Evolutionary conservation across 2,888 invertebrate genomes (phyloP).

Genomic region (Caenorhabditis sinica): DNA sequence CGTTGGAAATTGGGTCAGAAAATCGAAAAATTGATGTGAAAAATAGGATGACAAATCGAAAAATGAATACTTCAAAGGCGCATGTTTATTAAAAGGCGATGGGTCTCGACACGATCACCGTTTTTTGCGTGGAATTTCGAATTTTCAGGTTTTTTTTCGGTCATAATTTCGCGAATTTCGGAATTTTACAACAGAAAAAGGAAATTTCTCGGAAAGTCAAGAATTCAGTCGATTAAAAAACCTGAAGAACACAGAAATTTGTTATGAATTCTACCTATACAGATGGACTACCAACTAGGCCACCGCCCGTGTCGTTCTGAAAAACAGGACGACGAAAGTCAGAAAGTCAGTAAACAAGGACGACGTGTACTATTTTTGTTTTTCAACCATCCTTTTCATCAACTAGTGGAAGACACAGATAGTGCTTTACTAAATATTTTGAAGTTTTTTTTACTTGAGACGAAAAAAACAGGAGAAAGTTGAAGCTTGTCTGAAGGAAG

Average conservation of each 20-base stretch:
- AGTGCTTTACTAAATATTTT: conserved; percentile 8
- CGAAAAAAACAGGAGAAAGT: not conserved
- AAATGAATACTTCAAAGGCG: not conserved
- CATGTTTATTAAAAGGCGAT: not conserved
- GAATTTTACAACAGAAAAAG: not conserved
- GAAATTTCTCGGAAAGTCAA: too few species aligned
- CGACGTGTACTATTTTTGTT: conserved; percentile 46
- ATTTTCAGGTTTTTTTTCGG: not conserved
- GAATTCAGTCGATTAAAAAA: too few species aligned
- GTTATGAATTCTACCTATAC: not conserved
- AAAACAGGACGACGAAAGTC: conserved; percentile 14
- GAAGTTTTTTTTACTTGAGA: conserved; percentile 5
- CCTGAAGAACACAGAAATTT: not conserved
- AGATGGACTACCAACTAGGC: not conserved
- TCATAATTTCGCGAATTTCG: not conserved
- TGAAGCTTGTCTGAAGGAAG: not conserved
- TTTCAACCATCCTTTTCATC: conserved; percentile 5
- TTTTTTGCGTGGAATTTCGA: not conserved
- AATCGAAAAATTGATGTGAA: too few species aligned
- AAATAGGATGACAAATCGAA: not conserved
- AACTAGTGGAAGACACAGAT: not conserved
- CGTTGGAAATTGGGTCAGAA: not conserved
- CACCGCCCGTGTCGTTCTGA: not conserved
- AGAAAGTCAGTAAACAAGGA: conserved; percentile 41
- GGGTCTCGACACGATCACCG: not conserved